Conservation (phyloP, 2,113 vertebrate genomes). For the Spilogale gracilis region DNA sequence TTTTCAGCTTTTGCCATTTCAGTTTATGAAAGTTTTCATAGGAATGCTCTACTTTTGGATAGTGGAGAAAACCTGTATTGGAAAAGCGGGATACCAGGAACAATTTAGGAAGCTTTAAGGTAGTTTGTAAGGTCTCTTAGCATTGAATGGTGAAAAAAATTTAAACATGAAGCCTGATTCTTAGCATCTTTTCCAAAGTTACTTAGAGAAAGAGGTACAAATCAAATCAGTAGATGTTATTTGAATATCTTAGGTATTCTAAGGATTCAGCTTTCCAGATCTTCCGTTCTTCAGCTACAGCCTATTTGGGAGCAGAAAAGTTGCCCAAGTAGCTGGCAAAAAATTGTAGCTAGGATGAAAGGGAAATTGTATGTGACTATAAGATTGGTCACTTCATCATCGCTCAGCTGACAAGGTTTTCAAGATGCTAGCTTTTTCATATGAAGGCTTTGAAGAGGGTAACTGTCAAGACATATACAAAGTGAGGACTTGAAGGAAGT, state of each 20-base stretch:
- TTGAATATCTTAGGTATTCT: not conserved
- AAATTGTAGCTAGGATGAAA: not conserved
- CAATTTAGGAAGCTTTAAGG: constrained; percentile 19
- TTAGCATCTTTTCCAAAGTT: not conserved
- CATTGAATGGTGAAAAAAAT: not conserved
- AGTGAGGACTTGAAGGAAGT: not conserved
- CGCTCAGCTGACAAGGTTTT: not conserved
- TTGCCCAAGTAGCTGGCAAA: constrained; percentile 11
- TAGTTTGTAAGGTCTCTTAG: not conserved
- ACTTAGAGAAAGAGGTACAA: not conserved
- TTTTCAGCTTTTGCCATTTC: not conserved
- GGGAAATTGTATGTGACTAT: not conserved
- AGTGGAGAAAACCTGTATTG: not conserved
- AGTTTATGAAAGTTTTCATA: not conserved
- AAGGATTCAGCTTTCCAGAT: not conserved
- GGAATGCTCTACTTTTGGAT: not conserved
- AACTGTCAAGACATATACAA: not conserved
- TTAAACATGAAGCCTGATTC: not conserved
- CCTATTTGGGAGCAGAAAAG: constrained; percentile 20
- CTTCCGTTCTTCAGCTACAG: not conserved
- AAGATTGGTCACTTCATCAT: not conserved
- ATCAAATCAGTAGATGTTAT: constrained; percentile 17
- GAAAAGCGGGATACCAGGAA: not conserved
- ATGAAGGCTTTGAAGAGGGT: not conserved
- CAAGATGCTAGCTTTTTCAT: constrained; percentile 35